Evolutionary conservation across 2,797 vertebrate species (phyloP).

Genomic region (Chloroceryle amazona): DNA sequence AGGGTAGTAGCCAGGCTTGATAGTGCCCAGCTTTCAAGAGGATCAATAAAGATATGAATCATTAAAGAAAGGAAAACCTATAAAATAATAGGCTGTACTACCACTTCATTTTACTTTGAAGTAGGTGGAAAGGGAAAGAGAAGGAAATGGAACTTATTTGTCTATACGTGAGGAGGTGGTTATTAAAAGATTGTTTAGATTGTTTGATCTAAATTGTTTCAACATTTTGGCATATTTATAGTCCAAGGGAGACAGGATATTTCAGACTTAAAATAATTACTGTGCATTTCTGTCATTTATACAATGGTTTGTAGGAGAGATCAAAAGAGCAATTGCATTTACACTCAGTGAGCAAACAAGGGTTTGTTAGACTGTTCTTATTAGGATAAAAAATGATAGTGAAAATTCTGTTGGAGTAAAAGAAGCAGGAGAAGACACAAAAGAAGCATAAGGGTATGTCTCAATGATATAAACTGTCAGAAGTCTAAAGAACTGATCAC

Average conservation of each 20-base stretch:
- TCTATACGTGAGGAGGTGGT: neutral
- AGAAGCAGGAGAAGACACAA: neutral
- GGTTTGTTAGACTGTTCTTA: neutral
- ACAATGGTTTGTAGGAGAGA: neutral
- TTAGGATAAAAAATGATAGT: neutral
- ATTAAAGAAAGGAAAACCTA: neutral
- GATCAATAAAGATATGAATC: neutral
- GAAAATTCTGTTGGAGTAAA: neutral
- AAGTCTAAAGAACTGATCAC: neutral
- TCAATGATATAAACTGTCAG: neutral
- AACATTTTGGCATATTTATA: neutral
- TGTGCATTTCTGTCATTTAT: neutral
- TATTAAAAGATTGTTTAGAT: neutral
- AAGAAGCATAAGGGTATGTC: neutral
- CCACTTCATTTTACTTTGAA: conserved; percentile 18
- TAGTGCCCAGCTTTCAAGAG: neutral
- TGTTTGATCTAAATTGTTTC: conserved; percentile 31
- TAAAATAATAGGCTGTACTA: neutral
- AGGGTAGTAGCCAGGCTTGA: neutral
- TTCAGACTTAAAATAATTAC: neutral
- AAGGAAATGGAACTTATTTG: neutral
- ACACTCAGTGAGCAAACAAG: neutral
- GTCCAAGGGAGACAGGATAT: neutral
- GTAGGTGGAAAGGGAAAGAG: neutral
- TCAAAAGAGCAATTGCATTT: conserved; percentile 19